Evolutionary conservation across 2,113 vertebrate genomes (phyloP).

Genomic region (Cyanoderma ruficeps): DNA sequence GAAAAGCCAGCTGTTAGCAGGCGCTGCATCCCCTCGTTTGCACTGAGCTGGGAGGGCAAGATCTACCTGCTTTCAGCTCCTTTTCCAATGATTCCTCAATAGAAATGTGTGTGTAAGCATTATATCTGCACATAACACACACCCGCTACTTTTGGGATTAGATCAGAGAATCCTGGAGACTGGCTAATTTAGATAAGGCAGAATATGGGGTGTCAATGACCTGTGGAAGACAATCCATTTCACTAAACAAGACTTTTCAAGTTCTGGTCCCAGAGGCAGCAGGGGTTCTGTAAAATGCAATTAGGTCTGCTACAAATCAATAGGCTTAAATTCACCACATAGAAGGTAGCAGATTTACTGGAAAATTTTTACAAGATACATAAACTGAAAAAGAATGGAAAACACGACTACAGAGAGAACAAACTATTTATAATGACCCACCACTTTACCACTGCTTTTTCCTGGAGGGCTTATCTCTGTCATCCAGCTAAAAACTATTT

Average conservation of each 20-base stretch:
- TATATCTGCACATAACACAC: not conserved
- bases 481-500: not conserved
- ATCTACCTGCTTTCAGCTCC: slow-evolving; percentile 17
- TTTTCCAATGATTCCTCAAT: not conserved
- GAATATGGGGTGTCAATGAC: not conserved
- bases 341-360: slow-evolving; percentile 22
- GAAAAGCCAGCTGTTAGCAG: slow-evolving; percentile 15
- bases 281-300: slow-evolving; percentile 7
- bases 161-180: not conserved
- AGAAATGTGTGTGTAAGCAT: not conserved
- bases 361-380: not conserved
- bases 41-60: not conserved
- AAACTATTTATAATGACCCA: slow-evolving; percentile 2
- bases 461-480: not conserved
- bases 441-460: not conserved
- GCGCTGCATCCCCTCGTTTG: not conserved
- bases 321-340: not conserved
- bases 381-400: slow-evolving; percentile 14
- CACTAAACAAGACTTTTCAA: not conserved
- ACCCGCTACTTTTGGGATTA: not conserved
- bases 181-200: slow-evolving; percentile 14
- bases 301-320: slow-evolving; percentile 32
- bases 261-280: not conserved
- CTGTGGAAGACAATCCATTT: slow-evolving; percentile 11
- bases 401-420: not conserved